Conservation (phyloP, 2,797 vertebrate species). For the Sebastes goodei region DNA sequence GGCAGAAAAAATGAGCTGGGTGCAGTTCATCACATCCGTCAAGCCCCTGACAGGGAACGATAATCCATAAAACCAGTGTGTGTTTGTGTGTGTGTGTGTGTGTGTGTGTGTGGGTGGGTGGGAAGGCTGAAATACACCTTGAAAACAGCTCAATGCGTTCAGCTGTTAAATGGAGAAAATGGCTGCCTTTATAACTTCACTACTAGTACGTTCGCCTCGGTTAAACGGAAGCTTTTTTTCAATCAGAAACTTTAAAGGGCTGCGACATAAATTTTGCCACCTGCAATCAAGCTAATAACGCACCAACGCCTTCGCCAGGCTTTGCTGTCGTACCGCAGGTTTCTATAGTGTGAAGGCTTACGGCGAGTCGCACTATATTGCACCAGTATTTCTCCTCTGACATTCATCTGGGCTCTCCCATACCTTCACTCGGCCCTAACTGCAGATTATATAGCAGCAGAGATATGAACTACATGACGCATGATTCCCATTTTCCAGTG, state of each 20-base stretch:
- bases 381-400: conserved; percentile 66
- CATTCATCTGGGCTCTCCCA: conserved; percentile 54
- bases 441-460: conserved; percentile 55
- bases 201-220: background rate
- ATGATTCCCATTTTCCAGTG: conserved; percentile 64
- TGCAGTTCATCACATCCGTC: conserved; percentile 59
- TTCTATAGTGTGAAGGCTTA: conserved; percentile 9
- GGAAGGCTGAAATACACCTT: background rate
- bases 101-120: background rate
- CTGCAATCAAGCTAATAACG: background rate
- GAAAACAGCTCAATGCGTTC: background rate
- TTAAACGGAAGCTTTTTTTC: background rate
- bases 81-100: background rate
- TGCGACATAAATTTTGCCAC: background rate
- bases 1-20: conserved; percentile 35
- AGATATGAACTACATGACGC: conserved; percentile 69
- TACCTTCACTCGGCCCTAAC: conserved; percentile 42
- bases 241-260: background rate
- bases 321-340: background rate
- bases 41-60: conserved; percentile 23
- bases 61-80: conserved; percentile 39
- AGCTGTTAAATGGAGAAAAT: background rate
- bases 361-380: conserved; percentile 35
- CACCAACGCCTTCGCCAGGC: background rate
- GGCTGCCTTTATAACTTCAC: background rate